Conservation (phyloP, 2,797 vertebrate genomes). For the Malurus splendens region DNA sequence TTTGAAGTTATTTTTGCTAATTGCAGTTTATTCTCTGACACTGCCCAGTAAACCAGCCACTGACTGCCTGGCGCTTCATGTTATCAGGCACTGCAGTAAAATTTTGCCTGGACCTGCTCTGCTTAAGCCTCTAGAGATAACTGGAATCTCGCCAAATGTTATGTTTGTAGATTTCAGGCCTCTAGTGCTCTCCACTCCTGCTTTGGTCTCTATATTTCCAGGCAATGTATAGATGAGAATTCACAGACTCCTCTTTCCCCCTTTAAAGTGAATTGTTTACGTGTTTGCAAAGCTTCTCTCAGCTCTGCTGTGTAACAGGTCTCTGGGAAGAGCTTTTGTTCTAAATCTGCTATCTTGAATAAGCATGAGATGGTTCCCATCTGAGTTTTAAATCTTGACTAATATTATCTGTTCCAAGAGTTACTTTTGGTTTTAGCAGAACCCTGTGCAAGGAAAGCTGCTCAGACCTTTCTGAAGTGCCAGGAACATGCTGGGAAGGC, state of each 20-base stretch:
- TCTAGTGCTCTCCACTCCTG: not conserved
- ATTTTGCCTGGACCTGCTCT: constrained; percentile 19
- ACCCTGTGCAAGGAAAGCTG: not conserved
- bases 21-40: not conserved
- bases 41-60: not conserved
- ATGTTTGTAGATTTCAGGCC: not conserved
- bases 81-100: constrained; percentile 5
- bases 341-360: constrained; percentile 1
- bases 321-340: not conserved
- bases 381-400: constrained; percentile 10
- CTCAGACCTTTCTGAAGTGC: constrained; percentile 21
- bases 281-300: not conserved
- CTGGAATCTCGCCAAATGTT: constrained; percentile 3
- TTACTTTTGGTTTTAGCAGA: constrained; percentile 19
- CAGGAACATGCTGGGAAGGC: constrained; percentile 47
- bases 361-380: not conserved
- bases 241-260: not conserved
- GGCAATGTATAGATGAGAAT: not conserved
- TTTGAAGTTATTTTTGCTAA: constrained; percentile 8
- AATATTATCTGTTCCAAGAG: constrained; percentile 10
- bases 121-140: constrained; percentile 37
- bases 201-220: not conserved
- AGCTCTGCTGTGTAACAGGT: not conserved
- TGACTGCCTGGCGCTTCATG: not conserved
- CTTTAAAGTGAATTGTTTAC: constrained; percentile 38